phyloP scores from a whole-genome alignment of 2,888 invertebrate species.

The Phaedon cochleariae region DNA sequence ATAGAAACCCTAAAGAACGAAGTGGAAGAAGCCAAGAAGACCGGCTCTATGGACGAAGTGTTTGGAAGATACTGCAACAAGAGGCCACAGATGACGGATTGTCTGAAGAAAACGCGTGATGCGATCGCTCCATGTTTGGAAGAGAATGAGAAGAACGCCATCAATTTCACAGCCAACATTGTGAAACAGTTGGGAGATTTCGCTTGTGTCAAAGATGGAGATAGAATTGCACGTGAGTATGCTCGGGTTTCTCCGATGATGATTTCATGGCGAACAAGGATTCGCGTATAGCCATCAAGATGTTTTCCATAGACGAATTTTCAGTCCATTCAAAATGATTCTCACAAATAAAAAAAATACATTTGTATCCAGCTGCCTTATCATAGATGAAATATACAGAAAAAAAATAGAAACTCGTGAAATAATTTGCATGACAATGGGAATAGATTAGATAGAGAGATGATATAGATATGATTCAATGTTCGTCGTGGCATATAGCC shows the following conservation, averaged over 20 bases:
- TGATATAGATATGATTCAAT: no score
- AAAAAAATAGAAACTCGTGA: no score
- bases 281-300: no score
- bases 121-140: constrained; percentile 63
- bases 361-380: no score
- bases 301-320: no score
- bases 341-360: no score
- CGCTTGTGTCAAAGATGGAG: constrained; percentile 67
- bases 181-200: constrained; percentile 64
- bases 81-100: constrained; percentile 59
- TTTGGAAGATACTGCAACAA: constrained; percentile 66
- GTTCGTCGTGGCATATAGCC: no score
- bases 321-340: no score
- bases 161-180: constrained; percentile 62
- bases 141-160: constrained; percentile 59
- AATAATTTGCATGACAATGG: no score
- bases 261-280: neutral
- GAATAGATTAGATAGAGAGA: no score
- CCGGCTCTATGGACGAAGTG: constrained; percentile 66
- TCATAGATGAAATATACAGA: no score
- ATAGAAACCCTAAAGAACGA: constrained; percentile 65
- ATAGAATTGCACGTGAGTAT: constrained; percentile 67
- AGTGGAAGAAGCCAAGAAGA: constrained; percentile 64
- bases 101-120: constrained; percentile 60
- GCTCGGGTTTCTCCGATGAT: neutral